Conservation (phyloP, 2,113 vertebrate genomes). For the Gnathochromis pfefferi region DNA sequence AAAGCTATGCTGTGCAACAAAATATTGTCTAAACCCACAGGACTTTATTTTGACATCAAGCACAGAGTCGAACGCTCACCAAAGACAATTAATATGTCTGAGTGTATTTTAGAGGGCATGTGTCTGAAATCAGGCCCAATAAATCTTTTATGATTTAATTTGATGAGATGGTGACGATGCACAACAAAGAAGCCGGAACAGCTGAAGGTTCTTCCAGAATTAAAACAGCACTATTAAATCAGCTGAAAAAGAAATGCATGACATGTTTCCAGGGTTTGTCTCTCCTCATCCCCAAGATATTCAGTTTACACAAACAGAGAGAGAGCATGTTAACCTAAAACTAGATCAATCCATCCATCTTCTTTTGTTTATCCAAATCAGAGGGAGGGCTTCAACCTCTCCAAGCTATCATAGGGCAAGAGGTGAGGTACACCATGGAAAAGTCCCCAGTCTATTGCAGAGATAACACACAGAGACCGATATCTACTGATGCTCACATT, state of each 20-base stretch:
- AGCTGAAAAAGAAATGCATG: background rate
- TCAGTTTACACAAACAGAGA: background rate
- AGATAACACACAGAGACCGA: background rate
- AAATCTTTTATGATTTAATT: background rate
- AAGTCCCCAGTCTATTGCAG: background rate
- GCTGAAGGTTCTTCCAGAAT: background rate
- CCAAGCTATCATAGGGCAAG: background rate
- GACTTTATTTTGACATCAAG: background rate
- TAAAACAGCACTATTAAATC: background rate
- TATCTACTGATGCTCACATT: background rate
- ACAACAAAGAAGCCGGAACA: background rate
- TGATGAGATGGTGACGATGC: background rate
- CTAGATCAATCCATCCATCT: background rate
- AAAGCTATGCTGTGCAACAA: background rate
- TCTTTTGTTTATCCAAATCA: background rate
- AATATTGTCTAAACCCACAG: background rate
- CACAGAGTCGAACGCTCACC: background rate
- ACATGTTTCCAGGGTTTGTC: background rate
- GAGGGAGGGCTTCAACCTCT: accelerated
- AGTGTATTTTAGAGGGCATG: background rate
- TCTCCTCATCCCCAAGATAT: background rate
- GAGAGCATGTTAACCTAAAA: background rate
- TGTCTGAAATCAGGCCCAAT: background rate
- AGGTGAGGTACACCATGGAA: background rate
- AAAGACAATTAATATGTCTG: background rate